Conservation (phyloP, 2,113 vertebrate species). For the Perognathus longimembris region DNA sequence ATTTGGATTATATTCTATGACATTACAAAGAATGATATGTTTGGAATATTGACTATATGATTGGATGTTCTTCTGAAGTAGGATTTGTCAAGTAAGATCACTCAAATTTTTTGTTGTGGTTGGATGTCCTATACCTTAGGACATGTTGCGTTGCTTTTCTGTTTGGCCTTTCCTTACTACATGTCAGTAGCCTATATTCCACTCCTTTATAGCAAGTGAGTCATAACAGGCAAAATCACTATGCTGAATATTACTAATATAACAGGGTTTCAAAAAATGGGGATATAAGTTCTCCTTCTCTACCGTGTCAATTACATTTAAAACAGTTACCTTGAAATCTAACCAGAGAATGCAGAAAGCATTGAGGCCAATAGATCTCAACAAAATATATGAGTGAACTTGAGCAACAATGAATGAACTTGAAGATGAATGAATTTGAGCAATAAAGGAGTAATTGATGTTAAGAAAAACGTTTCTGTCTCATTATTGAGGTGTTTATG, state of each 20-base stretch:
- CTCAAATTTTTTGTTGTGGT: background rate
- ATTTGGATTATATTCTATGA: background rate
- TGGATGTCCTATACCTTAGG: background rate
- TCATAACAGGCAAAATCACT: rapidly evolving
- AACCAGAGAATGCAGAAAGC: background rate
- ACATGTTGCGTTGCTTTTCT: background rate
- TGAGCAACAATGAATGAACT: background rate
- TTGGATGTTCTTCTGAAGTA: background rate
- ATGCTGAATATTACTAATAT: background rate
- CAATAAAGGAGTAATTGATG: background rate
- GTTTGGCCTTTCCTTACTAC: background rate
- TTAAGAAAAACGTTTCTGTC: background rate
- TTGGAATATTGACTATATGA: too few species aligned
- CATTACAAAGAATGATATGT: too few species aligned
- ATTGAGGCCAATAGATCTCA: background rate
- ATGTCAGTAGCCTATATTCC: background rate
- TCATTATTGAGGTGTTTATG: background rate
- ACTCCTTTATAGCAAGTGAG: background rate
- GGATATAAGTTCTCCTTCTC: rapidly evolving
- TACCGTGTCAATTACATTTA: background rate
- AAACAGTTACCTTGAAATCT: background rate
- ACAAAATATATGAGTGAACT: background rate
- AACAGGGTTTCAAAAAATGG: background rate
- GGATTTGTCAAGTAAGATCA: background rate
- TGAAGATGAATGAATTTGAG: background rate